Evolutionary conservation across 1,140 invertebrate genomes (phyloP), one percentile per base, ranked within the genome.

Genomic region (Aphaenogaster floridana): DNA sequence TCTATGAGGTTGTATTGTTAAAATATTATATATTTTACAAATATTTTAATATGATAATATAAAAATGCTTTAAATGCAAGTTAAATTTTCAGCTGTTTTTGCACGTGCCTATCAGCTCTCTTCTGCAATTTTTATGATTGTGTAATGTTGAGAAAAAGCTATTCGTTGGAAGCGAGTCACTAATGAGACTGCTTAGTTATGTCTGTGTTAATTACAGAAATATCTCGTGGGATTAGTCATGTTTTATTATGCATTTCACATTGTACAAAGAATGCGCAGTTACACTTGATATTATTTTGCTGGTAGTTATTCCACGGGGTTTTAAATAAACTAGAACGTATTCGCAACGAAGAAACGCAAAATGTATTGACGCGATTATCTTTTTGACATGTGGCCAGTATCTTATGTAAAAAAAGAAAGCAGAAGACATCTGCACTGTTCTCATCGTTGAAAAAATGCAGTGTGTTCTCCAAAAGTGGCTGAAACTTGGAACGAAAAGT

Each of bases 141-240:
- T 11, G n/a, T 84, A 76, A 61, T 50, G 68, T 74, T 28, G 80
- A 74, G 69, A 61, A 61, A 50, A 63, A 21, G 54, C 28, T 59
- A 61, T 48, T 59, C 39, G 80, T 59, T 21, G 54, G 68, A 36
- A 48, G 7, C 39, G 8, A 42, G 42, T 5, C 54, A 13, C 69
- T 84, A 84, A 84, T 84, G 80, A 74, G 69, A 63, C 69, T 50
- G 54, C 54, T 84, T 84, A 84, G 63, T 61, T 84, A 28, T 57
- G 69, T 50, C 54, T 76, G 42, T 45, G 42, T 76, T 84, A 74
- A 84, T 84, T 84, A 84, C 69, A 84, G 42, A 76, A 74, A 84
- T 74, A 74, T 76, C 69, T 84, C 45, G 54, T 3, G 68, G 52
- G 0, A 61, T 83, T 52, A 61, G 28, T 84, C 69, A 45, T 76